Evolutionary conservation across 1,140 invertebrate genomes (phyloP), one percentile per base, ranked within the genome.

Genomic region (Plodia interpunctella): DNA sequence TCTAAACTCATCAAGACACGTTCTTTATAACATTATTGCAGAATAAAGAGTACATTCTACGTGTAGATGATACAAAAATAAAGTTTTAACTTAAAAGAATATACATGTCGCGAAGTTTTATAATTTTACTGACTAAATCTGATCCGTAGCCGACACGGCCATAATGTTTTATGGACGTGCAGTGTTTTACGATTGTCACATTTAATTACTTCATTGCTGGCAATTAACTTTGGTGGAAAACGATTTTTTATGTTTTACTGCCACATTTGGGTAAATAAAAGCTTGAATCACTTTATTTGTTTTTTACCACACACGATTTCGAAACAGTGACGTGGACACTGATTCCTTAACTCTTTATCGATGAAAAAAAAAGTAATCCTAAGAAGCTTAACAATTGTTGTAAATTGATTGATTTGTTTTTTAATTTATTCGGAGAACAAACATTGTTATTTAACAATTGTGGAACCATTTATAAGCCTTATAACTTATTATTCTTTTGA

Each of bases 121-220:
- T 35, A 49, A 62, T 62, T 66, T 58, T 49, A 62, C 63, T 20
- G 62, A 54, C 38, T 57, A 63, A 68, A 68, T 64, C 57, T 72
- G 71, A 67, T 57, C 57, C 59, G 30, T 18, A 66, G 53, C 64
- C 74, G 66, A 70, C 71, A 74, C 63, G 72, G 74, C 72, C 64
- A 75, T 82, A 74, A 84, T 86, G 76, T 86, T 86, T 88, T 88
- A 87, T 86, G 68, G 68, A 49, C 49, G 51, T 68, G 60, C 82
- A 73, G 76, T 85, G 80, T 81, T 88, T 87, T 88, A 88, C 83
- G 86, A 87, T 82, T 88, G 86, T 88, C 86, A 85, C 78, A 79
- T 88, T 88, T 88, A 88, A 88, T 88, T 88, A 86, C 78, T 88
- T 87, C 80, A 88, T 85, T 87, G 83, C 76, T 61, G 67, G 83